phyloP scores from a whole-genome alignment of 2,797 vertebrate species.

The Lacerta viridis region DNA sequence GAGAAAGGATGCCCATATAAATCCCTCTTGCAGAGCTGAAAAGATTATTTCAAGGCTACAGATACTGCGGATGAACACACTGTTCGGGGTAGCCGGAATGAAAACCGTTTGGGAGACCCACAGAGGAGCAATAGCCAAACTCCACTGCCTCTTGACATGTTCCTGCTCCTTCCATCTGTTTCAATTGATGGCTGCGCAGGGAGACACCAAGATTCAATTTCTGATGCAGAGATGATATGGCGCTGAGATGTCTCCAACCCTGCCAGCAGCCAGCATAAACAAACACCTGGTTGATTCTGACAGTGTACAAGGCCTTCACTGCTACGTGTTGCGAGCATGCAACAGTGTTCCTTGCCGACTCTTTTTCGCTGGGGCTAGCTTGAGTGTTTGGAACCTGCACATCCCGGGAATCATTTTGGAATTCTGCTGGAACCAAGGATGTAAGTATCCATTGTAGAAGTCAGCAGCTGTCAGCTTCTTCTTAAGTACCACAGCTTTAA shows the following conservation, averaged over 20 bases:
- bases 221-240: background rate
- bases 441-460: constrained; percentile 96
- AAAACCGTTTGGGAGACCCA: background rate
- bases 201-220: background rate
- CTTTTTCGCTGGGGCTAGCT: constrained; percentile 61
- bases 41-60: background rate
- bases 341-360: constrained; percentile 43
- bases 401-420: constrained; percentile 40
- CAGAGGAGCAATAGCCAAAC: background rate
- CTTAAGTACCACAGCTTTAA: constrained; percentile 86
- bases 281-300: background rate
- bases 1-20: background rate
- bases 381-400: constrained; percentile 86
- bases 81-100: background rate
- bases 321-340: constrained; percentile 54
- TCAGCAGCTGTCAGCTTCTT: constrained; percentile 91
- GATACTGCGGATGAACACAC: background rate
- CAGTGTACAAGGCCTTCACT: constrained; percentile 24
- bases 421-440: constrained; percentile 79
- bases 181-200: background rate
- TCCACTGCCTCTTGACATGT: background rate
- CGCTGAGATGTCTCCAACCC: background rate
- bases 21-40: constrained; percentile 23
- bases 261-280: no score
- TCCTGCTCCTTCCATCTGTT: background rate